phyloP scores from a whole-genome alignment of 2,797 vertebrate species.

The Ctenochaetus hawaiiensis region DNA sequence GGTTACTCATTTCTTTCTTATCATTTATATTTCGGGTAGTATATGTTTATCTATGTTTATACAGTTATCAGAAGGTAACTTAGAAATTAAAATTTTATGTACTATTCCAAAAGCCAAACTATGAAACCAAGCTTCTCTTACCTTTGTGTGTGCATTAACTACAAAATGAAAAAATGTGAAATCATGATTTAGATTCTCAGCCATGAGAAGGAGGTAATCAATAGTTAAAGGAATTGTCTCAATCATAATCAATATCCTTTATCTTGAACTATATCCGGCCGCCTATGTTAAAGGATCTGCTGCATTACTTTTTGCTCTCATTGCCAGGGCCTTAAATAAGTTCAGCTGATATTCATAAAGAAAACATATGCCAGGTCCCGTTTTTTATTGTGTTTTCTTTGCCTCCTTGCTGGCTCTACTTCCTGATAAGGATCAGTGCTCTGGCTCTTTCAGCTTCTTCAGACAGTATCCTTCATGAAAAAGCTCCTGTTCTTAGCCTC shows the following conservation, averaged over 20 bases:
- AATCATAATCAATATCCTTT: conserved; percentile 9
- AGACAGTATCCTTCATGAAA: conserved; percentile 41
- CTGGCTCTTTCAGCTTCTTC: conserved; percentile 32
- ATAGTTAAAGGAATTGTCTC: too few relatives aligned
- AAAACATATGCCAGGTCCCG: conserved; percentile 60
- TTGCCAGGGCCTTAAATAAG: conserved; percentile 44
- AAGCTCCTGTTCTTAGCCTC: conserved; percentile 40
- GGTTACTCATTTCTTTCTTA: too few relatives aligned
- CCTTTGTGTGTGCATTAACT: too few relatives aligned
- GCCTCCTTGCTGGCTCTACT: conserved; percentile 53
- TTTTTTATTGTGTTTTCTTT: conserved; percentile 68
- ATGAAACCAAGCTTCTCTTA: too few relatives aligned
- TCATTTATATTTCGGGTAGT: too few relatives aligned
- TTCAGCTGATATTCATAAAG: conserved; percentile 54
- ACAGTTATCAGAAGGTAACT: too few relatives aligned
- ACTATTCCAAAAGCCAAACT: too few relatives aligned
- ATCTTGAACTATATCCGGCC: conserved; percentile 62
- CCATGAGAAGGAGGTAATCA: too few relatives aligned
- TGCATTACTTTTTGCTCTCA: conserved; percentile 40
- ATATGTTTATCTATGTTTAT: too few relatives aligned
- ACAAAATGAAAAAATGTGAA: too few relatives aligned
- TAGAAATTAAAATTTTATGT: too few relatives aligned
- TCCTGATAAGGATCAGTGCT: conserved; percentile 55
- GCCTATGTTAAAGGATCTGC: conserved; percentile 28
- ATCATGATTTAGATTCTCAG: too few relatives aligned